Evolutionary conservation across 2,888 invertebrate genomes (phyloP), one percentile per base, ranked within the genome.

Genomic region (Oscheius sp.): DNA sequence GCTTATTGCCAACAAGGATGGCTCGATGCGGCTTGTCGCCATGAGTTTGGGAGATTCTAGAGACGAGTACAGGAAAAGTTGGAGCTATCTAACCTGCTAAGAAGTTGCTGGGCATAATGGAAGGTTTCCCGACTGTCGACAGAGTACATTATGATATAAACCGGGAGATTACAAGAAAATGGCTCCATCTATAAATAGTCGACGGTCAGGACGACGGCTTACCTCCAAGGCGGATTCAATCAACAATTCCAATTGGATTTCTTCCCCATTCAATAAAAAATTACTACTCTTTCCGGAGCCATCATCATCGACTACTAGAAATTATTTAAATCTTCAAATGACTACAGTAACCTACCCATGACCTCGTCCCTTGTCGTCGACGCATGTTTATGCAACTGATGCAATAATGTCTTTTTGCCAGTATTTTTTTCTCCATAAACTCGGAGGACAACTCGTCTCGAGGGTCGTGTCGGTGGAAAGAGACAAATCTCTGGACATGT

Each of bases 401-500:
- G 75, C n/a, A 83, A 73, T 7, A 86, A 49, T 9, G 85, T 82
- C 72, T 82, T 83, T 59, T 86, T 86, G 2, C 86, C 86, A 18
- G 80, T 76, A 29, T 77, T 81, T 49, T 76, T 77, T 18, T 75
- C 73, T 16, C 86, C 86, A 72, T 86, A 86, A 16, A 86, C 64
- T 35, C 86, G 58, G 0, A 81, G 56, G 13, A 78, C 76, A 7
- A 81, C 74, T 12, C 74, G 70, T 45, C 72, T 61, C 64, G 73
- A 71, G 29, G 70, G 71, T 13, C 74, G 76, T 0, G 68, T 74
- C 25, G 77, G 78, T 0, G 79, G 76, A 69, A 83, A 84, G 27
- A 87, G 79, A 78, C 85, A 87, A 59, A 87, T 87, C 74, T 87
- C 87, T 13, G 87, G 87, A 76, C 87, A 87, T 1, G 87, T 87